Evolutionary conservation across 2,888 invertebrate genomes (phyloP).

Genomic region (Lamellibrachia satsuma): DNA sequence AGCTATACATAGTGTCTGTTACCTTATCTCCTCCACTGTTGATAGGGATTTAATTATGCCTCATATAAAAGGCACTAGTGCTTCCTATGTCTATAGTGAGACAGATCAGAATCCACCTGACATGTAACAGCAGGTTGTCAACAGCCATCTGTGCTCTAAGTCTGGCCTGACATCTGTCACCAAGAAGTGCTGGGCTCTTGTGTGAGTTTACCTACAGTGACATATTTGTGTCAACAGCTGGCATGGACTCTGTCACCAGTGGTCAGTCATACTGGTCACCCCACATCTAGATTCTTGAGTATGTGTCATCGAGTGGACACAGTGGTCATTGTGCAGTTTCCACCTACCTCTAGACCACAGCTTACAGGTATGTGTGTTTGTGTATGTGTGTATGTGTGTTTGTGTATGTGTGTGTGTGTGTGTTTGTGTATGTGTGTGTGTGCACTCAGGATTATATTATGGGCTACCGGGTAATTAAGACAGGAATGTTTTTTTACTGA

Average conservation of each 20-base stretch:
- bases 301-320: conserved; percentile 1
- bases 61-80: background rate
- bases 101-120: background rate
- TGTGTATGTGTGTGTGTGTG: background rate
- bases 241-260: background rate
- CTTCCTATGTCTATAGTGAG: background rate
- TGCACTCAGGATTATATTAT: background rate
- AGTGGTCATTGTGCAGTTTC: background rate
- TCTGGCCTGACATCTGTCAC: background rate
- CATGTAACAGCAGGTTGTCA: background rate
- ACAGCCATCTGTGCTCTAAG: background rate
- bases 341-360: background rate
- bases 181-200: background rate
- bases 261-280: background rate
- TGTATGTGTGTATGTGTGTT: background rate
- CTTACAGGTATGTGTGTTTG: conserved; percentile 4
- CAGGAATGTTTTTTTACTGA: background rate
- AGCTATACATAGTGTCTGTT: background rate
- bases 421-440: background rate
- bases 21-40: conserved; percentile 1
- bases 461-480: background rate
- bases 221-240: background rate
- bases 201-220: background rate
- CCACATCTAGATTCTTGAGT: background rate
- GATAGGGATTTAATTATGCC: background rate